Evolutionary conservation across 2,113 vertebrate genomes (phyloP).

Genomic region (Merops nubicus): DNA sequence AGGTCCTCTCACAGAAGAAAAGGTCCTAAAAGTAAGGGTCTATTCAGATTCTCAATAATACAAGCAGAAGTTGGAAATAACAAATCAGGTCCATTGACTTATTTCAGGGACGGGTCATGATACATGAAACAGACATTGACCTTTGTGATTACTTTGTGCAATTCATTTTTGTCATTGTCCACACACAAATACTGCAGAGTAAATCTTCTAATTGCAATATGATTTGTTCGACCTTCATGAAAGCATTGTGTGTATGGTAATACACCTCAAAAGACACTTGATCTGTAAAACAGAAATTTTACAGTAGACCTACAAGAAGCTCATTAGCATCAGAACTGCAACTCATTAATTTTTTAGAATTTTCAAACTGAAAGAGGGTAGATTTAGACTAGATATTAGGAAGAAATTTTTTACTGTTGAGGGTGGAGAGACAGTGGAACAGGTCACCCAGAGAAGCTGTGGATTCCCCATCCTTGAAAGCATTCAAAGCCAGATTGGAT

Average conservation of each 20-base stretch:
- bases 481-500: neutral
- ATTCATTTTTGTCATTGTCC: neutral
- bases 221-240: neutral
- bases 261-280: neutral
- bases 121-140: neutral
- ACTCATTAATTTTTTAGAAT: neutral
- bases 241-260: neutral
- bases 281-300: neutral
- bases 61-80: neutral
- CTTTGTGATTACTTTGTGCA: neutral
- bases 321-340: neutral
- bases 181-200: neutral
- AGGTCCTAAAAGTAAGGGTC: neutral
- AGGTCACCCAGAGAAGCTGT: neutral
- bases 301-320: neutral
- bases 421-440: neutral
- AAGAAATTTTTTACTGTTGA: neutral
- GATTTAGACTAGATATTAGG: neutral
- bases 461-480: neutral
- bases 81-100: neutral
- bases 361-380: neutral
- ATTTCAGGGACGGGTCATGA: neutral
- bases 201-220: neutral
- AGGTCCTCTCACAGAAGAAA: neutral
- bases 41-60: neutral